Percentiles rank a stretch among this genome's conserved stretches.
phyloP scores from a whole-genome alignment of 2,888 invertebrate species.

The Pollenia amentaria region DNA sequence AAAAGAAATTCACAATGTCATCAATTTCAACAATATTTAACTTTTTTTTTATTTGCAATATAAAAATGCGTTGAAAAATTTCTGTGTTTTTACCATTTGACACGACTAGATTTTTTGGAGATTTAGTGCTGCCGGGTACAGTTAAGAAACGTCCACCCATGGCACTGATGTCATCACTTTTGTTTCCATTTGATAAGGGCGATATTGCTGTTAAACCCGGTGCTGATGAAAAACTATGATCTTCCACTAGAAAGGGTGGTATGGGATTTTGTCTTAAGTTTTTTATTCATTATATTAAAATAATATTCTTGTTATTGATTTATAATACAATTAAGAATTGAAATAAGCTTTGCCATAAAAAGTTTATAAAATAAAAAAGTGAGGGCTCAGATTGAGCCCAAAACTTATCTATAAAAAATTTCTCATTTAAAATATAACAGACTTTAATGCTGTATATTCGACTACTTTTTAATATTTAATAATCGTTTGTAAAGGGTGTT shows the following conservation, averaged over 20 bases:
- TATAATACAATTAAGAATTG: not conserved
- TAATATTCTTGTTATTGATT: not conserved
- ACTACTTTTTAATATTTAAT: too few species aligned
- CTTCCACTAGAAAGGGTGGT: conserved; percentile 83
- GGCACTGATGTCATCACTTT: conserved; percentile 77
- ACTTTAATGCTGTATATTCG: too few species aligned
- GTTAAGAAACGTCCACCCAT: conserved; percentile 82
- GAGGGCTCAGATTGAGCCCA: too few species aligned
- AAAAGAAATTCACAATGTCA: conserved; percentile 5
- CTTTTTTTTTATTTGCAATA: conserved; percentile 18
- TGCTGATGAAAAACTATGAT: conserved; percentile 80
- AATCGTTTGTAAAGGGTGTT: too few species aligned
- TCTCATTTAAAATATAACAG: too few species aligned
- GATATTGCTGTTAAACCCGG: conserved; percentile 77
- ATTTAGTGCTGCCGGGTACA: conserved; percentile 80
- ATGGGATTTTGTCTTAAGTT: conserved; percentile 38
- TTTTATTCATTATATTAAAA: not conserved
- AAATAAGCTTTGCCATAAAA: too few species aligned
- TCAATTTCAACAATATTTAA: conserved; percentile 38
- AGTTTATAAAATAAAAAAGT: too few species aligned
- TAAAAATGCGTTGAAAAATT: conserved; percentile 29
- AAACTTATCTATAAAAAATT: too few species aligned
- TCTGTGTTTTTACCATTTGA: conserved; percentile 75
- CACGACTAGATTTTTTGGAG: conserved; percentile 76
- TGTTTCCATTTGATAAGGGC: conserved; percentile 81